phyloP scores from a whole-genome alignment of 2,113 vertebrate species.

The Galemys pyrenaicus region DNA sequence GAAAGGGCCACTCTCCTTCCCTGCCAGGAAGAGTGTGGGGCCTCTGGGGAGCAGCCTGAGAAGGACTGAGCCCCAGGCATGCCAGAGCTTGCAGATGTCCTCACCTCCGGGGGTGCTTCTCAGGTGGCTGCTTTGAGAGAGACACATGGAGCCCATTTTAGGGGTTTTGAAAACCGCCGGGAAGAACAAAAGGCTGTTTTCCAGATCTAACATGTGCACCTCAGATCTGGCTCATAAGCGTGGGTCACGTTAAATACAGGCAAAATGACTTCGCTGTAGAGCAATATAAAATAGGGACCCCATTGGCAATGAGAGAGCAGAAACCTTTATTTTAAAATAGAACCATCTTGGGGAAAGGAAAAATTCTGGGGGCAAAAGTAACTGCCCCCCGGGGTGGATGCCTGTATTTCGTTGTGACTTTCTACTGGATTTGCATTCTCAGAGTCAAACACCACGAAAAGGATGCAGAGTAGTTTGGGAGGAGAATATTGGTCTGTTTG shows the following conservation, averaged over 20 bases:
- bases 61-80: not conserved
- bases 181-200: not conserved
- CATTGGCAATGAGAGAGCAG: not conserved
- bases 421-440: no score
- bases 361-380: not conserved
- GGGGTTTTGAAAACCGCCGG: not conserved
- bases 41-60: not conserved
- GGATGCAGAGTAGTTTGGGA: not conserved
- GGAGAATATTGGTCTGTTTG: not conserved
- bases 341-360: not conserved
- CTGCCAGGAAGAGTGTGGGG: not conserved
- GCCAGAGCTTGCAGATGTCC: not conserved
- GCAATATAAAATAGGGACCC: not conserved
- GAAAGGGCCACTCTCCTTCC: constrained; percentile 1
- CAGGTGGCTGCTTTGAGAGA: not conserved
- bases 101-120: not conserved
- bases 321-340: not conserved
- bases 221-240: not conserved
- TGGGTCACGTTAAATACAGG: not conserved
- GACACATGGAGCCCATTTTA: not conserved
- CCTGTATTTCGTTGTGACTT: not conserved
- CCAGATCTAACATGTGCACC: not conserved
- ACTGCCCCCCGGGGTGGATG: fast-evolving
- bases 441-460: not conserved
- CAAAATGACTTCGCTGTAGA: not conserved